Base-by-base conservation (phyloP, 2,113 vertebrate genomes). In the Vulpes vulpes region DNA sequence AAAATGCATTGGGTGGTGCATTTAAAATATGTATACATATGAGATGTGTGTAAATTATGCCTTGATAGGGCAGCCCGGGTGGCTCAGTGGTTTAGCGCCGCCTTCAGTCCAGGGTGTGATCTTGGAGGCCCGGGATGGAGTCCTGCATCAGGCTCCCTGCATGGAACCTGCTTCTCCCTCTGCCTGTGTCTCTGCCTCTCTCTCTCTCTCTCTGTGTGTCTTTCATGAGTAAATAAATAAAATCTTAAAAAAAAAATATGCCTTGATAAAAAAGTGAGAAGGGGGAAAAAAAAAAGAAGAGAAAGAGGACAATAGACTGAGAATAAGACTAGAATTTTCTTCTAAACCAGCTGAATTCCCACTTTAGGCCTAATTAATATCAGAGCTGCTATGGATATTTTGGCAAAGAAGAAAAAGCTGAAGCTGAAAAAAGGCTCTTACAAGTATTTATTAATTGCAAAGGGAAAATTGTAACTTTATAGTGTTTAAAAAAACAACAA, bases 381-480 rank as follows among this genome's bases (percentile, higher is more conserved):
- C 19, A 64, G 62, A 83, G 60, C 43, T 23, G 10, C 57, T 88
- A 2, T 65, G 92, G 64, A 73, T 12, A 30, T 85, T 57, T 85
- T 65, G 62, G 60, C 82, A 84, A 59, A 84, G 69, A 91, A 79
- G 38, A 69, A 94, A 90, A 96, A 90, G 22, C 20, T 49, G 71
- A 88, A 95, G 69, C 38, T n/a, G 10, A 79, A 93, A n/a, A 97
- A 65, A 84, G 79, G 19, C 10, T 22, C 32, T 79, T 20, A 20
- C 25, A 79, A 51, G 64, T 49, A 79, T 55, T 60, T 79, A 78
- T 57, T 57, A 64, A 57, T 74, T 20, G 60, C 67, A 96, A 59
- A 65, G 59, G 23, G 30, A 94, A 91, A 59, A 67, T 38, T 64
- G 25, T 53, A 59, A 71, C 27, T 79, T 84, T 57, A 35, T 15